phyloP scores from a whole-genome alignment of 2,888 invertebrate genomes.

The Flexamia atlantica region DNA sequence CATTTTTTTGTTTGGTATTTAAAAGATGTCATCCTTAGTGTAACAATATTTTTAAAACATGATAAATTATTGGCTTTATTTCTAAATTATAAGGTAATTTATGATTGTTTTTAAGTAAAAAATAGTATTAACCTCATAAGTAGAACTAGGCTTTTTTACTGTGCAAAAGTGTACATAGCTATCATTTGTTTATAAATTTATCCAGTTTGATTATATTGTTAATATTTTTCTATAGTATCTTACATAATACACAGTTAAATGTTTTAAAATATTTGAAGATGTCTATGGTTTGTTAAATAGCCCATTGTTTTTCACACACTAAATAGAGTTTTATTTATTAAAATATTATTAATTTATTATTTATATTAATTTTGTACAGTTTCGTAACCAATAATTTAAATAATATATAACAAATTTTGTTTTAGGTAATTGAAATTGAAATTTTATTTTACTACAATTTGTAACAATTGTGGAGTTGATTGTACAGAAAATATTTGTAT shows the following conservation, averaged over 20 bases:
- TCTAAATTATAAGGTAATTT: background rate
- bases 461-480: background rate
- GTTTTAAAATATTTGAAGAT: background rate
- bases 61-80: background rate
- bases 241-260: background rate
- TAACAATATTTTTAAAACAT: background rate
- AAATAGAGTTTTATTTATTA: background rate
- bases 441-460: background rate
- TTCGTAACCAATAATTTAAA: background rate
- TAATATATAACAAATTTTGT: too few species aligned
- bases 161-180: conserved; percentile 26
- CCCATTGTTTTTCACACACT: background rate
- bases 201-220: background rate
- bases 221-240: background rate
- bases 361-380: conserved; percentile 12
- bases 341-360: conserved; percentile 2
- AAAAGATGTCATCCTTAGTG: background rate
- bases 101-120: conserved; percentile 1
- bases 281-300: conserved; percentile 2
- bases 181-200: background rate
- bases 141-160: conserved; percentile 4
- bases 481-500: conserved; percentile 2
- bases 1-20: background rate
- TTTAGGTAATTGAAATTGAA: too few species aligned
- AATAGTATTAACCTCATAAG: background rate